Percentiles rank a stretch among this genome's conserved stretches.
These are phyloP conservation scores for Tricholaema leucomelas DNA, from an alignment of 2,113 vertebrate genomes.

Conservation along the genomic window DNA sequence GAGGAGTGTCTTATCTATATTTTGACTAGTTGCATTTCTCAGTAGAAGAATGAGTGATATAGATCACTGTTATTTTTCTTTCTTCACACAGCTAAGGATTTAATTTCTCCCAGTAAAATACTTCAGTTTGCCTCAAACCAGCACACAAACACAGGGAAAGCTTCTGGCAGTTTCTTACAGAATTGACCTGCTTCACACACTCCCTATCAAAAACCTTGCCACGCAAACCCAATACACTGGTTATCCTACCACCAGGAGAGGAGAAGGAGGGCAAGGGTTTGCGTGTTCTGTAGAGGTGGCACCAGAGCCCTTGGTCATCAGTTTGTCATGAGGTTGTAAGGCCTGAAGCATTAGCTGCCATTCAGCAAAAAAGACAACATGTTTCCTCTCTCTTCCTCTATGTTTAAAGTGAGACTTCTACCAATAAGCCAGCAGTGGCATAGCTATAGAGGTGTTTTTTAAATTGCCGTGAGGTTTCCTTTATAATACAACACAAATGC, in stretches of 20 bases:
- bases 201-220: too few relatives aligned
- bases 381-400: not conserved
- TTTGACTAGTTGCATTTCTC: too few relatives aligned
- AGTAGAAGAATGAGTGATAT: too few relatives aligned
- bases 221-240: too few relatives aligned
- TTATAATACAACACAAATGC: not conserved
- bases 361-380: not conserved
- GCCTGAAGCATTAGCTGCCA: not conserved
- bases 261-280: not conserved
- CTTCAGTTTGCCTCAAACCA: too few relatives aligned
- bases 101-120: too few relatives aligned
- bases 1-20: too few relatives aligned
- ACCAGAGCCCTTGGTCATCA: not conserved
- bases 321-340: not conserved
- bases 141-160: too few relatives aligned
- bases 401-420: not conserved
- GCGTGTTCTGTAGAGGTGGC: not conserved
- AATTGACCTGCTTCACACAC: too few relatives aligned
- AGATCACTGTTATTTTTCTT: too few relatives aligned
- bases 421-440: fast-evolving
- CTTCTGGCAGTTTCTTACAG: too few relatives aligned
- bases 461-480: not conserved
- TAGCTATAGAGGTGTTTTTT: not conserved
- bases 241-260: not conserved
- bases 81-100: too few relatives aligned